These are phyloP conservation scores for Hetaerina titia DNA, from an alignment of 2,888 invertebrate genomes.

Conservation along the genomic window DNA sequence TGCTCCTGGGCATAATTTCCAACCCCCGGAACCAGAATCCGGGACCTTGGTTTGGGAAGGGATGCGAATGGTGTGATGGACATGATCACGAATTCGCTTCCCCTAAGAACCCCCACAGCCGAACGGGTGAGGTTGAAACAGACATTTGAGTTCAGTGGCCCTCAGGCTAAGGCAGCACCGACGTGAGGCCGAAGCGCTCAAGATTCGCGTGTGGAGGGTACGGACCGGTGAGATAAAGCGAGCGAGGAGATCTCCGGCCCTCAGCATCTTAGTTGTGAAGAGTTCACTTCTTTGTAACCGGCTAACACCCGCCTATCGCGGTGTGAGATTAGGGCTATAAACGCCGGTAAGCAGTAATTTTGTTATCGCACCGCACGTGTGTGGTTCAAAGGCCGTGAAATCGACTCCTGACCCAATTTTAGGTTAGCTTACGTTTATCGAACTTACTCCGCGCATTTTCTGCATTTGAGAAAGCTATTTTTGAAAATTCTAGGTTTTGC, in stretches of 20 bases:
- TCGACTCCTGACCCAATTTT: neutral
- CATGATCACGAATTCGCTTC: too few species aligned
- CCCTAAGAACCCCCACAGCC: too few species aligned
- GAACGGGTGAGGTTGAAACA: too few species aligned
- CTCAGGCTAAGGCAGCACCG: neutral
- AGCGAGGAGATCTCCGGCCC: neutral
- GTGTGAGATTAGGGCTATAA: neutral
- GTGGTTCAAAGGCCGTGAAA: slow-evolving; percentile 2
- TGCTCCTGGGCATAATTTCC: too few species aligned
- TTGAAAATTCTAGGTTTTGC: neutral
- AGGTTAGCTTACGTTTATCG: neutral
- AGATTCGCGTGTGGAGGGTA: neutral
- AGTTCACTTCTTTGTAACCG: neutral
- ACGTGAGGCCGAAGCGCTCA: neutral
- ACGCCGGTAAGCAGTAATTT: neutral
- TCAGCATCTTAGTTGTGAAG: neutral
- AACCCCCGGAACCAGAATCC: too few species aligned
- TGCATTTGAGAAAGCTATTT: neutral
- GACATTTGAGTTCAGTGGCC: neutral
- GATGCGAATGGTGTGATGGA: too few species aligned
- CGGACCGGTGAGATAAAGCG: neutral
- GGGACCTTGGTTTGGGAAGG: too few species aligned
- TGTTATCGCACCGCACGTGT: neutral
- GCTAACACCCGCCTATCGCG: neutral
- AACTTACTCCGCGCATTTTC: neutral